phyloP scores from a whole-genome alignment of 2,797 vertebrate genomes.

The Coregonus sp. region DNA sequence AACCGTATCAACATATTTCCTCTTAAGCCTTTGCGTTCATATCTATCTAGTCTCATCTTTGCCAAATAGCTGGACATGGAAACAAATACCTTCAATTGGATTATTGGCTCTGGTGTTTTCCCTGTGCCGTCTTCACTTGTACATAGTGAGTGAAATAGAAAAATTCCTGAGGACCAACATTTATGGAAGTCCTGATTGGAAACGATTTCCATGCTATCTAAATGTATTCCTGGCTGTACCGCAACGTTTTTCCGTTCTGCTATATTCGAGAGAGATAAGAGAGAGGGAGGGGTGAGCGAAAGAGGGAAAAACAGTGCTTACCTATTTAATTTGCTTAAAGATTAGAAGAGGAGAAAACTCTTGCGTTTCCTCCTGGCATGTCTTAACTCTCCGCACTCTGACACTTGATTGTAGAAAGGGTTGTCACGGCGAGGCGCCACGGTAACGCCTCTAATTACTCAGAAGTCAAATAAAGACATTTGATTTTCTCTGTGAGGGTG shows the following conservation, averaged over 20 bases:
- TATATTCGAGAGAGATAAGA: conserved; percentile 29
- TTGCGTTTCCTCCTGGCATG: conserved; percentile 66
- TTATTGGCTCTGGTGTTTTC: conserved; percentile 61
- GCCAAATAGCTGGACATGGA: conserved; percentile 75
- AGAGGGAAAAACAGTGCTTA: conserved; percentile 35
- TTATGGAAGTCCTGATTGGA: conserved; percentile 61
- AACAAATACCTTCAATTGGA: conserved; percentile 72
- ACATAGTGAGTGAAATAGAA: conserved; percentile 48
- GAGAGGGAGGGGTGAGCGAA: conserved; percentile 11
- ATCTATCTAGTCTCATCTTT: conserved; percentile 75
- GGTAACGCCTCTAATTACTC: conserved; percentile 81
- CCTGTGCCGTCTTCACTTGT: conserved; percentile 37
- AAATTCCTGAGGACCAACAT: conserved; percentile 59
- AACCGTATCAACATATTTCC: conserved; percentile 63
- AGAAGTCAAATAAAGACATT: conserved; percentile 84
- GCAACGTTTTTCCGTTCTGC: conserved; percentile 54
- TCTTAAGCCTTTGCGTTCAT: conserved; percentile 69
- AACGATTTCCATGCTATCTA: conserved; percentile 51
- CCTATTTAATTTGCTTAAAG: conserved; percentile 81
- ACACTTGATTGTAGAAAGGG: conserved; percentile 79
- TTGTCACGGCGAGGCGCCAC: conserved; percentile 71
- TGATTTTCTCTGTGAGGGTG: conserved; percentile 77
- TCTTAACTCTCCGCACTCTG: conserved; percentile 72
- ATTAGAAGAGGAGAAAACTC: conserved; percentile 70
- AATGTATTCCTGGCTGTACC: conserved; percentile 61